phyloP scores from a whole-genome alignment of 2,797 vertebrate species.

The Capromys pilorides region DNA sequence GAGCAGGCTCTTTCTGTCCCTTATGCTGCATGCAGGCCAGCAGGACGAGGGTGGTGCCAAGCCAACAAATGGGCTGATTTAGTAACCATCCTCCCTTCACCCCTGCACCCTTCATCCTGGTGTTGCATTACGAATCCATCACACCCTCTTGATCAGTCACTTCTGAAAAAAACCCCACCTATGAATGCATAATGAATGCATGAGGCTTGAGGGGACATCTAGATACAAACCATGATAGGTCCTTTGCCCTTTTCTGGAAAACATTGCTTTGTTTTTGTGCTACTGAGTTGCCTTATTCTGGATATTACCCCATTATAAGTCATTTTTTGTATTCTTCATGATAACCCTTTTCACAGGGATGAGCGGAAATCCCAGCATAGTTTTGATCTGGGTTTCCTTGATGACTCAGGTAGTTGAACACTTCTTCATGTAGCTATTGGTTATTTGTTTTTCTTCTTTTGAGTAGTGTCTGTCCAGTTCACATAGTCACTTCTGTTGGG shows the following conservation, averaged over 20 bases:
- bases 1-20: not conserved
- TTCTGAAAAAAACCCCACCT: not conserved
- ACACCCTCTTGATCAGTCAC: not conserved
- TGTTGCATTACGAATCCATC: not conserved
- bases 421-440: not conserved
- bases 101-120: too few relatives aligned
- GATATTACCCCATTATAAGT: not conserved
- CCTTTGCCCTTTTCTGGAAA: not conserved
- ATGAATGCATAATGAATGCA: not conserved
- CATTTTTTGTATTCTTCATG: not conserved
- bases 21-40: not conserved
- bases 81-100: not conserved
- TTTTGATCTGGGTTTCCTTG: not conserved
- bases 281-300: not conserved
- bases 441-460: not conserved
- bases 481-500: not conserved
- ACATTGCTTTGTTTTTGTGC: not conserved
- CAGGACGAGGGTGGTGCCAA: not conserved
- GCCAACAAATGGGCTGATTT: not conserved
- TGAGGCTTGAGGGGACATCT: not conserved
- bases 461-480: not conserved
- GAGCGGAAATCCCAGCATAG: not conserved
- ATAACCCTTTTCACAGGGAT: not conserved
- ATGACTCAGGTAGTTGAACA: not conserved
- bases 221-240: not conserved